These are phyloP conservation scores for Threskiornis aethiopicus DNA, from an alignment of 2,797 vertebrate species.

Conservation along the genomic window DNA sequence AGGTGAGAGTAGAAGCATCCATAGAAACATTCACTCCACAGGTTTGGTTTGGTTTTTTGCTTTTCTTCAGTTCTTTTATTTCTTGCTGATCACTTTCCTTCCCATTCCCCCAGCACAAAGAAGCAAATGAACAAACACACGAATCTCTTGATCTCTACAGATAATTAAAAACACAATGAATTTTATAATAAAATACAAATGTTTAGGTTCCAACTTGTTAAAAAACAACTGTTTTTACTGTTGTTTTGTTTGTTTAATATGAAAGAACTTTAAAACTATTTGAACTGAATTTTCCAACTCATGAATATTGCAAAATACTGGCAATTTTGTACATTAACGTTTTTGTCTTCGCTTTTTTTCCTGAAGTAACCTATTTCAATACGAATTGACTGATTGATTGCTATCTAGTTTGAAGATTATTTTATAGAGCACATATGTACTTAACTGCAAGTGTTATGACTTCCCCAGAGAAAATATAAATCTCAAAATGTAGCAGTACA, in stretches of 20 bases:
- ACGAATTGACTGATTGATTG: constrained; percentile 41
- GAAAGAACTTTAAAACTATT: neutral
- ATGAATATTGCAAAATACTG: neutral
- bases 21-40: neutral
- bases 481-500: neutral
- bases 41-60: neutral
- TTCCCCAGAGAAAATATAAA: constrained; percentile 53
- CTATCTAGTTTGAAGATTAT: constrained; percentile 32
- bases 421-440: constrained; percentile 52
- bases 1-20: neutral
- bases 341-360: neutral
- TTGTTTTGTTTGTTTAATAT: neutral
- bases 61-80: neutral
- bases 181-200: neutral
- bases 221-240: neutral
- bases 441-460: constrained; percentile 60
- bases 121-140: neutral
- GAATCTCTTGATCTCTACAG: neutral
- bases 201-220: neutral
- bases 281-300: neutral
- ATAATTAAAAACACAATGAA: neutral
- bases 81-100: neutral
- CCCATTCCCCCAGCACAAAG: neutral
- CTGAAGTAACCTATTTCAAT: neutral
- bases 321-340: neutral